Conservation (phyloP, 2,113 vertebrate species). For the Poeciliopsis turrubarensis region DNA sequence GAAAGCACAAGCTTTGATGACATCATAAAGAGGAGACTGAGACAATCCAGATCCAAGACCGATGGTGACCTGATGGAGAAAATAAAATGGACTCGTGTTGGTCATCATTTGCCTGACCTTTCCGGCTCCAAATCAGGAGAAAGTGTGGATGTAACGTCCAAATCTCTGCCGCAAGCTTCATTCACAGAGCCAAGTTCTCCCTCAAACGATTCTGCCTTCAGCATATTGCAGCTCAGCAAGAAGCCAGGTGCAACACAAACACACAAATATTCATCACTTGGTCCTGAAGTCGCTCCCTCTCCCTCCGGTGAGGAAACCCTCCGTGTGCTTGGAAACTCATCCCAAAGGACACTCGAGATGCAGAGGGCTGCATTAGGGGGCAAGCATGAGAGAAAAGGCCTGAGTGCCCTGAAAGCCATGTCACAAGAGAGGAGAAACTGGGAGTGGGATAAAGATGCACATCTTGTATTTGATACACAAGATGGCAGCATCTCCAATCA, state of each 20-base stretch:
- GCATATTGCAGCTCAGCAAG: slow-evolving; percentile 18
- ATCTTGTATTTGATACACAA: slow-evolving; percentile 25
- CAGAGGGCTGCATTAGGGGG: neutral
- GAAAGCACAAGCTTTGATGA: slow-evolving; percentile 21
- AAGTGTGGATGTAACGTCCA: neutral
- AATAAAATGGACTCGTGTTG: slow-evolving; percentile 40
- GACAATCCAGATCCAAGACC: slow-evolving; percentile 2
- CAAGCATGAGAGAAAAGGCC: slow-evolving; percentile 45
- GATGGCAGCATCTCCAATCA: neutral
- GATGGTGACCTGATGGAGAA: slow-evolving; percentile 20
- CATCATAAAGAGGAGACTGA: slow-evolving; percentile 7
- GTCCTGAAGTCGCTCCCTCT: neutral
- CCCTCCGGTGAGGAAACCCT: neutral
- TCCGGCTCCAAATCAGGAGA: slow-evolving; percentile 18
- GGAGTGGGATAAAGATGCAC: slow-evolving; percentile 28
- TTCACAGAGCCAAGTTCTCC: neutral
- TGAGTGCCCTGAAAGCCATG: slow-evolving; percentile 61
- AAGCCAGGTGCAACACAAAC: slow-evolving; percentile 8
- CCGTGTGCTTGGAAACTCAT: slow-evolving; percentile 18
- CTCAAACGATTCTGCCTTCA: neutral
- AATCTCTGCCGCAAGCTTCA: neutral
- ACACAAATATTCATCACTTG: slow-evolving; percentile 30
- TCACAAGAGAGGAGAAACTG: slow-evolving; percentile 55
- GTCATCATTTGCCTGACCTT: slow-evolving; percentile 17
- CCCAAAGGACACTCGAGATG: slow-evolving; percentile 13